Base-by-base conservation (phyloP, 2,888 invertebrate species). In the Sclerodermus sp. region DNA sequence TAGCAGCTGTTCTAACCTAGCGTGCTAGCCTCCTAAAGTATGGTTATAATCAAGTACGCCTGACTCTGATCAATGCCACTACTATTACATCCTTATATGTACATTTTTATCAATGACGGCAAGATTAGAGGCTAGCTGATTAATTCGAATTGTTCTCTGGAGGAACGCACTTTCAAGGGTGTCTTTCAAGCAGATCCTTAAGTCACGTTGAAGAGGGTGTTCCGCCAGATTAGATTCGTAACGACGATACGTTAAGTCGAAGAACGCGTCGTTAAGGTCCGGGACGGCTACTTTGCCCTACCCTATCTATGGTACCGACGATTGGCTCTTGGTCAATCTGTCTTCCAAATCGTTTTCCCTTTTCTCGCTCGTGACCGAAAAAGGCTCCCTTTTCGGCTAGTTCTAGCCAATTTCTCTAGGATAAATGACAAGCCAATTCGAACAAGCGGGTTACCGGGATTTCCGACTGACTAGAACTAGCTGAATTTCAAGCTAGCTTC, bases 101-200 rank as follows among this genome's bases (percentile, higher is more conserved):
- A n/a, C n/a, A n/a, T 66, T 68, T 66, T 67, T 70, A 70, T 69
- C 67, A 64, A 68, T 68, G 67, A 64, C 56, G 62, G 53, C 52
- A 60, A 68, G 68, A 67, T 70, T 67, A 70, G 64, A 65, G 66
- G 65, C 61, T 62, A 60, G 55, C 55, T 53, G 66, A 65, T 64
- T 62, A 66, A 66, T 63, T 65, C 55, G 53, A 62, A 60, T 37
- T 43, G 47, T 39, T 31, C 55, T 49, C 49, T 42, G 1, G 49
- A 52, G 58, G 17, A 14, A 13, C 4, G n/a, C 39, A 39, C 3
- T 13, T 13, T 34, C 12, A 4, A 12, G 12, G n/a, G n/a, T 13
- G n/a, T 12, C 34, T 34, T 34, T 34, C 34, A 34, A 34, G 34
- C 12, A 12, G 34, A 12, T n/a, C 12, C 34, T 34, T 34, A 13